Base-by-base conservation (phyloP, 1,140 invertebrate species). In the Drosophila takahashii region DNA sequence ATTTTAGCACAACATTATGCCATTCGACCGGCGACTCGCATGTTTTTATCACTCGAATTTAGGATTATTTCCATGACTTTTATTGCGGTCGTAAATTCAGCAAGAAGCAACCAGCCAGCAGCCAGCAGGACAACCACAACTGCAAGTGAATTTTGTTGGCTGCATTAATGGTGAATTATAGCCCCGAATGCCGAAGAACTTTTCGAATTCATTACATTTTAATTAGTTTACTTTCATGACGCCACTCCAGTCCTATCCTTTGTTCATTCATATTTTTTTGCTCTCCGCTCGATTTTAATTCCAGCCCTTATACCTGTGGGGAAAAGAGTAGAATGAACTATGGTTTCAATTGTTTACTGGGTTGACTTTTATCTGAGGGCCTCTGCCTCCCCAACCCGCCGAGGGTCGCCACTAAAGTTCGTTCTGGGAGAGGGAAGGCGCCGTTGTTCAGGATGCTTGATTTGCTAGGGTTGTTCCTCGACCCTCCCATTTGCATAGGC, bases 11-110 rank as follows among this genome's bases (percentile, higher is more conserved):
- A 66, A 56, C 50, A 76, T 69, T 60, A 59, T 59, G 53, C 50
- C 62, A 48, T 60, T 48, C 26, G 50, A 37, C 15, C 18, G 29
- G 26, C 34, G 44, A 64, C 59, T 64, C 27, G 56, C 42, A 58
- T 65, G 66, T 45, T 79, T 67, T 85, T 84, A 84, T 84, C 77
- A 85, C 69, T 85, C 69, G 60, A 86, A 79, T 81, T 86, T 87
- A 76, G 79, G 74, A 83, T 86, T 69, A 79, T 83, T 83, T 87
- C 58, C 47, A 72, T 86, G 70, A 77, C 62, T 87, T 87, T 86
- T 86, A 86, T 87, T 83, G 66, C 52, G 76, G 61, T 69, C 79
- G 70, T 86, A 87, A 86, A 83, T 87, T 75, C 36, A 48, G 22
- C 32, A 66, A 58, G 73, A 54, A 56, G 54, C 67, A 56, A 29